Percentiles rank a stretch among this genome's conserved stretches.
These are phyloP conservation scores for Danio kyathit DNA, from an alignment of 2,797 vertebrate species.

Conservation along the genomic window DNA sequence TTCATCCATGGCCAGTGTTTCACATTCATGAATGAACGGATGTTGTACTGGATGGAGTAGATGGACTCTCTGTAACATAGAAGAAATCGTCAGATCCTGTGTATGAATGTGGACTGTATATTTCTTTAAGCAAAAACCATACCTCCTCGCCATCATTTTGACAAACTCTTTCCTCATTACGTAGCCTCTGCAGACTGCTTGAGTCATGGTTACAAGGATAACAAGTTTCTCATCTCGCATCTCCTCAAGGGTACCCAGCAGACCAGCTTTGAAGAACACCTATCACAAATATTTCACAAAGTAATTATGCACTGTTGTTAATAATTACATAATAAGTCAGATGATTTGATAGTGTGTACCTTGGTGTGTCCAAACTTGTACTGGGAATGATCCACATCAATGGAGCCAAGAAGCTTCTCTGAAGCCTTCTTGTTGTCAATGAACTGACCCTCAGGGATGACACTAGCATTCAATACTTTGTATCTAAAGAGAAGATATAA, in stretches of 20 bases:
- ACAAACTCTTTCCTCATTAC: conserved; percentile 84
- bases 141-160: conserved; percentile 86
- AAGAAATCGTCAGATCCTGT: neutral
- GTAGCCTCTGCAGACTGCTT: conserved; percentile 83
- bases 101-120: neutral
- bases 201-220: conserved; percentile 81
- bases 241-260: conserved; percentile 85
- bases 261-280: conserved; percentile 90
- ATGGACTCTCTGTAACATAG: conserved; percentile 79
- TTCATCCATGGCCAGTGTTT: conserved; percentile 93
- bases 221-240: conserved; percentile 89
- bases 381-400: conserved; percentile 84
- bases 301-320: neutral
- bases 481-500: conserved; percentile 71
- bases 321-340: neutral
- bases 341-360: conserved; percentile 64
- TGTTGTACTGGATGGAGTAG: conserved; percentile 83
- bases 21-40: conserved; percentile 87
- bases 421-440: conserved; percentile 88
- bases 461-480: conserved; percentile 86
- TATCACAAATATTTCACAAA: conserved; percentile 52
- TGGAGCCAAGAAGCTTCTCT: conserved; percentile 85
- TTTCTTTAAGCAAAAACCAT: conserved; percentile 19
- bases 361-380: conserved; percentile 89
- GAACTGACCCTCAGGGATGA: conserved; percentile 85